Evolutionary conservation across 2,797 vertebrate genomes (phyloP).

Genomic region (Oreortyx pictus): DNA sequence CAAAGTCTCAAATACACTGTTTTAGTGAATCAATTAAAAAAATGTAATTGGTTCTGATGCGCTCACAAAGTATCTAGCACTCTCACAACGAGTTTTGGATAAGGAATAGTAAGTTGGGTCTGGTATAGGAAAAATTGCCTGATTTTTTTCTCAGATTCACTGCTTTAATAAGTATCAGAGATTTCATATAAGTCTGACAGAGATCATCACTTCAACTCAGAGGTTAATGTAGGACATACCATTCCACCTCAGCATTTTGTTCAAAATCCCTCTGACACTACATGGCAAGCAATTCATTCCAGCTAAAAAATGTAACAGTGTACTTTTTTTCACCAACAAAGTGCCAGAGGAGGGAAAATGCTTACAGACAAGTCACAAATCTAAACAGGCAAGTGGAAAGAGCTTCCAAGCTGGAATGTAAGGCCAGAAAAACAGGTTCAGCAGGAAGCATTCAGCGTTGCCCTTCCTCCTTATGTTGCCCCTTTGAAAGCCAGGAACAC

Average conservation of each 20-base stretch:
- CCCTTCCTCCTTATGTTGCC: conserved; percentile 15
- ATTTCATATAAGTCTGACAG: neutral
- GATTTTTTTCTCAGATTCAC: neutral
- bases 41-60: neutral
- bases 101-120: neutral
- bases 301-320: neutral
- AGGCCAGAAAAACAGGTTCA: conserved; percentile 43
- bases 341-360: neutral
- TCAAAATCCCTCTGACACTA: neutral
- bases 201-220: accelerated
- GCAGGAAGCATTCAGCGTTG: conserved; percentile 38
- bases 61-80: neutral
- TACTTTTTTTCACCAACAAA: neutral
- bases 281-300: neutral
- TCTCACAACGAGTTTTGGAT: neutral
- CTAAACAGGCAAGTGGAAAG: conserved; percentile 24
- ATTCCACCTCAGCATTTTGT: neutral
- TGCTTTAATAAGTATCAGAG: neutral
- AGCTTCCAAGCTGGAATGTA: neutral
- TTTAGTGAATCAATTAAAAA: neutral
- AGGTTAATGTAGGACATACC: neutral
- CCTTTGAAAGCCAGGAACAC: conserved; percentile 20
- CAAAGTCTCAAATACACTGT: conserved; percentile 10
- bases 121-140: neutral
- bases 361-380: conserved; percentile 50